Percentiles rank a stretch among this genome's conserved stretches.
Conservation (phyloP, 1,140 invertebrate genomes). For the Paramacrobiotus metropolitanus region DNA sequence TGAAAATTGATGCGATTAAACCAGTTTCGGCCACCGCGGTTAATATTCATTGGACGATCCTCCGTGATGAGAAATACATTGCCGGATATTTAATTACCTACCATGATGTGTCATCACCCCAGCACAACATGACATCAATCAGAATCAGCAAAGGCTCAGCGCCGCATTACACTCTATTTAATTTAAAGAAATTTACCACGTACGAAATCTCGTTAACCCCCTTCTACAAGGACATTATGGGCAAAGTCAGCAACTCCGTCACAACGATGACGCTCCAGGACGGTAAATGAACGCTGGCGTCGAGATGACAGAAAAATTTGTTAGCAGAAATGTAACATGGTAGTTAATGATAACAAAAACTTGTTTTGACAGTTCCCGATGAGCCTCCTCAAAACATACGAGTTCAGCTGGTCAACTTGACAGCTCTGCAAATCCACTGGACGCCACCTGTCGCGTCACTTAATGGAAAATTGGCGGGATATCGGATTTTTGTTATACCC, state of each 20-base stretch:
- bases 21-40: background rate
- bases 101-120: conserved; percentile 34
- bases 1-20: background rate
- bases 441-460: background rate
- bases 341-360: background rate
- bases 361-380: background rate
- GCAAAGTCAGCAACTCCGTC: conserved; percentile 35
- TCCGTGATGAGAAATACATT: conserved; percentile 24
- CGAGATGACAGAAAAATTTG: no score
- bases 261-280: conserved; percentile 26
- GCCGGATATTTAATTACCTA: conserved; percentile 83
- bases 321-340: no score
- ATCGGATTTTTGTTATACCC: background rate
- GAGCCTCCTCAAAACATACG: background rate
- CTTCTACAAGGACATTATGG: conserved; percentile 56
- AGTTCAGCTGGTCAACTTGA: background rate
- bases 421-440: background rate
- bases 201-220: conserved; percentile 73
- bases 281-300: no score
- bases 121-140: conserved; percentile 35
- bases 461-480: background rate
- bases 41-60: background rate
- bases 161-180: conserved; percentile 33
- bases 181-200: conserved; percentile 51
- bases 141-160: conserved; percentile 23